Base-by-base conservation (phyloP, 1,140 invertebrate genomes). In the Planococcus citri region DNA sequence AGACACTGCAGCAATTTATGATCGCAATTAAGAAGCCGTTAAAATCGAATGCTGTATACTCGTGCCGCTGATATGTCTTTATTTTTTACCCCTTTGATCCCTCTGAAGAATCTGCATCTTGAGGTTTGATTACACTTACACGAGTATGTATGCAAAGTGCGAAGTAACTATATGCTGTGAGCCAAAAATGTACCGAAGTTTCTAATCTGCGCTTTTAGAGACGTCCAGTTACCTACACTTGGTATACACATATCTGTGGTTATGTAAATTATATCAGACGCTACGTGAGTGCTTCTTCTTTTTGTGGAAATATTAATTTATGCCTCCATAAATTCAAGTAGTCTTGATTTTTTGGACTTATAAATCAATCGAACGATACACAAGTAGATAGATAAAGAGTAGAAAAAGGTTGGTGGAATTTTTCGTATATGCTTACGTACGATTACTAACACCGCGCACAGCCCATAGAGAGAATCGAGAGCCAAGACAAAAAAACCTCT, bases 311-410 rank as follows among this genome's bases (percentile, higher is more conserved):
- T 51, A 51, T 51, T 51, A 51, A 51, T 51, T 51, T 51, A 51
- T 51, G 41, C 41, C 41, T 51, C 41, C 41, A 51, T 51, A 51
- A 51, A 51, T 51, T 51, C 41, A 51, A 20, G 41, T 51, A 51
- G 41, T 51, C 41, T 51, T 51, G 41, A 51, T 51, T 51, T 51
- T 37, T 51, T 20, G 41, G 41, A 51, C 41, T 51, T 51, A 51
- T 51, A 51, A 51, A 51, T 51, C 41, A 51, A 20, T 51, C 41
- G 41, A 51, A 33, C 29, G 29, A 33, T 33, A 33, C 3, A 33
- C n/a, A n/a, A n/a, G n/a, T n/a, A n/a, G 33, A 37, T 8, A 8
- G 33, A 37, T 37, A 37, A 37, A 37, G 14, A 14, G 14, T 9
- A 51, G 41, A 51, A 51, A 51, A 14, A 3, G 41, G 12, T n/a